Evolutionary conservation across 2,113 vertebrate species (phyloP), one percentile per base, ranked within the genome.

Genomic region (Dasyornis broadbenti): DNA sequence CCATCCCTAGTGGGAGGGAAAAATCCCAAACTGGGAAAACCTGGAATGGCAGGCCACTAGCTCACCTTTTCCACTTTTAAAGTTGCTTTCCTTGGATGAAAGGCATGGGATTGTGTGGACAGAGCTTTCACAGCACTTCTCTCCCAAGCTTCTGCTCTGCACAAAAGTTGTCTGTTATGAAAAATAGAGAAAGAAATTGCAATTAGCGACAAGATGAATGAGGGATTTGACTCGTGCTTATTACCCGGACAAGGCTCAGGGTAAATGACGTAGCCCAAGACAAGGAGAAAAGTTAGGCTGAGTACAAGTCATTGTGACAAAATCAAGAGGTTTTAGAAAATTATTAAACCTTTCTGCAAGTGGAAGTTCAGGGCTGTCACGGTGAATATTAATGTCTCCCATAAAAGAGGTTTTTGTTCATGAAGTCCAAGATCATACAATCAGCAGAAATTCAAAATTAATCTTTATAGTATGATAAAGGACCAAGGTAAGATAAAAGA

Each of bases 261-360:
- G 82, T 95, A 92, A 91, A 82, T 83, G 78, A 50, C 9, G 5
- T 40, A 63, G 84, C 56, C 45, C 71, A 61, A 86, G 92, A 82
- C 79, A 89, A 92, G 86, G 49, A 47, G 60, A 57, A 71, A 60
- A 72, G 87, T 54, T 81, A 61, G 39, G 31, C 72, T 97, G 91
- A 94, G 72, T 95, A 15, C 60, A 26, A 73, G 54, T 94, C 92
- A 92, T 92, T 97, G 94, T 91, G 92, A 69, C 84, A 92, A 97
- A 97, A 97, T 95, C 94, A 96, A 78, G 88, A 94, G 89, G 78
- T 85, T 96, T 95, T 71, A 94, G 92, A 94, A 95, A 97, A 95
- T 92, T 81, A 96, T 94, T 83, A 85, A 95, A 91, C 81, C 84
- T 94, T 95, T 94, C 77, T 92, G 79, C 54, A 63, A 94, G 52